Evolutionary conservation across 2,888 invertebrate genomes (phyloP).

Genomic region (Malthinus seriepunctatus): DNA sequence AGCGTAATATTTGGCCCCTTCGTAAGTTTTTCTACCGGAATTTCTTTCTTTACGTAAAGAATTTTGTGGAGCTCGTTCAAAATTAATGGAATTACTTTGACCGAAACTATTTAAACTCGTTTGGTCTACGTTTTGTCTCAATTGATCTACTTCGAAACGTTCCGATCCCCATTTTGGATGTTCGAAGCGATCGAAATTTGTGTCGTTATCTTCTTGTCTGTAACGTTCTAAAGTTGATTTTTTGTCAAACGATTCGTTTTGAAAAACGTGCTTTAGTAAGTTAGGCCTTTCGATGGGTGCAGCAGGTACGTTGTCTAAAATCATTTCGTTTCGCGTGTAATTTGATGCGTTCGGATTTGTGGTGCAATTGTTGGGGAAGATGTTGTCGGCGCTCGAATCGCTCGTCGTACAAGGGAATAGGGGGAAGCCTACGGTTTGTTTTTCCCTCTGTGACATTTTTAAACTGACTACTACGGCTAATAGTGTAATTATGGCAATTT

Average conservation of each 20-base stretch:
- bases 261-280: constrained; percentile 60
- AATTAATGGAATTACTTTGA: constrained; percentile 45
- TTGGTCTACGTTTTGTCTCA: constrained; percentile 56
- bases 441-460: constrained; percentile 70
- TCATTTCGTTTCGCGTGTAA: constrained; percentile 64
- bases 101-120: constrained; percentile 44
- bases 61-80: constrained; percentile 45
- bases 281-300: constrained; percentile 58
- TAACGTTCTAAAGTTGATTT: constrained; percentile 67
- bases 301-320: constrained; percentile 55
- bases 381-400: constrained; percentile 83
- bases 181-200: constrained; percentile 58
- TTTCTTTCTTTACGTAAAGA: constrained; percentile 45
- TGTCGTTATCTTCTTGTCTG: constrained; percentile 62
- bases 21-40: constrained; percentile 47
- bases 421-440: constrained; percentile 71
- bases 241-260: constrained; percentile 66
- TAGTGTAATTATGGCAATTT: constrained; percentile 84
- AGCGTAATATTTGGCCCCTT: constrained; percentile 50
- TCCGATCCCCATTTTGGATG: constrained; percentile 60
- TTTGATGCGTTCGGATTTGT: constrained; percentile 85
- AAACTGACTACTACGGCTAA: constrained; percentile 85
- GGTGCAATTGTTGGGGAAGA: constrained; percentile 84
- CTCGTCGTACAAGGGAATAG: constrained; percentile 81
- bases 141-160: constrained; percentile 57